Evolutionary conservation across 2,888 invertebrate genomes (phyloP), one percentile per base, ranked within the genome.

Genomic region (Cerastis leucographa): DNA sequence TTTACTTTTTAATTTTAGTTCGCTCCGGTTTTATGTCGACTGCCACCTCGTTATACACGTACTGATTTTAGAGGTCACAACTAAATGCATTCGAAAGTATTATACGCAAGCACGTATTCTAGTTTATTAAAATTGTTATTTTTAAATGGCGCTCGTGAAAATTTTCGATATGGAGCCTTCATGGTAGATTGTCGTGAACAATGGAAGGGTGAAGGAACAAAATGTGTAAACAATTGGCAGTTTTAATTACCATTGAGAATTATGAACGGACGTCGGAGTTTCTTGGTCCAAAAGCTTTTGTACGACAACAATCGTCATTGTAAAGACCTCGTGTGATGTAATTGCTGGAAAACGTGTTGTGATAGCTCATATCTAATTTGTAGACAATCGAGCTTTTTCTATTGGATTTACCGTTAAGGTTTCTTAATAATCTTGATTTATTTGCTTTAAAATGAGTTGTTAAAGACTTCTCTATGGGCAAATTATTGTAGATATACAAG

Each of bases 51-150:
- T 94, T 94, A 92, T 90, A 94, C 94, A 94, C 94, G 93, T 93
- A 90, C 90, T 93, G 94, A 89, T 91, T 95, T 95, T 95, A 93
- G 94, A 96, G 96, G 96, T 95, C 95, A 92, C 89, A 89, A 86
- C 87, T 82, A 85, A 88, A 87, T 85, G 89, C 87, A 92, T 94
- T 96, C 92, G 95, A 96, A 96, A 96, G 96, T 95, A 89, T 89
- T 85, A 85, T 91, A 89, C 87, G 88, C 86, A 51, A 83, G 87
- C 92, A 93, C 92, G 93, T 91, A 88, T 88, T 87, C 83, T 86
- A 87, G 90, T 91, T 91, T 91, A 93, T 93, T 93, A 92, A 92
- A 92, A 92, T 90, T 91, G 85, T 89, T 89, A 92, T 91, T 89
- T 88, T 86, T 79, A 78, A 88, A 83, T 78, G 76, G 83, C 83